phyloP scores from a whole-genome alignment of 2,797 vertebrate species.

The Rachycentron canadum region DNA sequence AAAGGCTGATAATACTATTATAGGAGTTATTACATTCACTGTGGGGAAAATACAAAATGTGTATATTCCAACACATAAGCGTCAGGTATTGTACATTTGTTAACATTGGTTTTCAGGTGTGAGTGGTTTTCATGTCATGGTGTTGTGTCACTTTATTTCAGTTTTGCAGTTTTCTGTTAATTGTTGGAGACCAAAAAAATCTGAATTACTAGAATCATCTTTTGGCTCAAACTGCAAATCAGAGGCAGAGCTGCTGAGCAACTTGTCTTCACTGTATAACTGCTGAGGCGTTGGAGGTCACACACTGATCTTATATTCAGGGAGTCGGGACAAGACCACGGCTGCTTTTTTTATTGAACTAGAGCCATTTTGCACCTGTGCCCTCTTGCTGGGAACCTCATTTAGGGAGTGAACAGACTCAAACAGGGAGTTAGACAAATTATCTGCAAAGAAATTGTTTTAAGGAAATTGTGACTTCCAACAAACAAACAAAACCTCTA shows the following conservation, averaged over 20 bases:
- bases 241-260: slow-evolving; percentile 61
- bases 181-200: slow-evolving; percentile 34
- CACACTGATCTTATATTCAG: slow-evolving; percentile 63
- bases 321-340: slow-evolving; percentile 71
- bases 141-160: not conserved
- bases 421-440: slow-evolving; percentile 4
- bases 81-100: not conserved
- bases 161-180: slow-evolving; percentile 37
- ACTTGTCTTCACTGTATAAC: slow-evolving; percentile 74
- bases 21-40: not conserved
- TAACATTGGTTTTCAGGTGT: not conserved
- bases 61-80: not conserved
- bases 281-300: slow-evolving; percentile 62
- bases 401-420: slow-evolving; percentile 37
- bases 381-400: slow-evolving; percentile 19
- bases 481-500: not conserved
- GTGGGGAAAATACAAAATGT: not conserved
- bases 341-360: slow-evolving; percentile 50
- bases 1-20: slow-evolving; percentile 52
- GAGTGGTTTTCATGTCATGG: not conserved
- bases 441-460: slow-evolving; percentile 43
- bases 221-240: slow-evolving; percentile 63
- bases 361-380: not conserved
- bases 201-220: slow-evolving; percentile 61
- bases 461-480: not conserved